These are phyloP conservation scores for Yoshiicerus persimilis DNA, from an alignment of 1,140 invertebrate genomes.

Conservation along the genomic window DNA sequence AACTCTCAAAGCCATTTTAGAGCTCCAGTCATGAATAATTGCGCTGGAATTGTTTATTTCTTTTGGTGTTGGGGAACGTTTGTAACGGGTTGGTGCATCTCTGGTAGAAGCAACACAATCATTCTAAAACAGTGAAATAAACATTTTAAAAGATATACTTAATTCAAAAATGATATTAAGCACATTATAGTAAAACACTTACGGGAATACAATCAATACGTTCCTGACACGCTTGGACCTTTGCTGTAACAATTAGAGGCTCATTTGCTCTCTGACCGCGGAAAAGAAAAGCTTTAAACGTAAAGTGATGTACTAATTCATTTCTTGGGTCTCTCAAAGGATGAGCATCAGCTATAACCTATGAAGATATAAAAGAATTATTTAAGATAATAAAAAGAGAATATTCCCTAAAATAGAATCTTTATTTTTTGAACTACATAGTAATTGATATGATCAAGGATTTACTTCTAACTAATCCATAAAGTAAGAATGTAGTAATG, in stretches of 20 bases:
- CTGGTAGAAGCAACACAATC: neutral
- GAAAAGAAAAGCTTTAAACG: conserved; percentile 48
- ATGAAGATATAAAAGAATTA: neutral
- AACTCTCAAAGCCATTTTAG: conserved; percentile 44
- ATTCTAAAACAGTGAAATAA: neutral
- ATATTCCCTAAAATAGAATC: too few species aligned
- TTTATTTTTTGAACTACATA: too few species aligned
- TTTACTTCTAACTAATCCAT: too few species aligned
- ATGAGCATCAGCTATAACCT: conserved; percentile 44
- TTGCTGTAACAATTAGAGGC: conserved; percentile 48
- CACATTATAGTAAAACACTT: neutral
- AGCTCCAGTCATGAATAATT: conserved; percentile 40
- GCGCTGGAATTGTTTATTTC: conserved; percentile 39
- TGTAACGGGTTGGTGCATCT: neutral
- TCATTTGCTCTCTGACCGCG: conserved; percentile 47
- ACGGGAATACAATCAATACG: conserved; percentile 23
- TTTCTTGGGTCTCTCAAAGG: conserved; percentile 45
- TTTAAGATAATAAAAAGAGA: too few species aligned
- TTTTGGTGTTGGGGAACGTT: conserved; percentile 25
- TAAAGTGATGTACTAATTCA: conserved; percentile 47
- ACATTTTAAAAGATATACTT: neutral
- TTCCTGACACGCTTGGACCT: conserved; percentile 49
- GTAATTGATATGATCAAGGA: too few species aligned
- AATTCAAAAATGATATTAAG: neutral
- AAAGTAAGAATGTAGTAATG: too few species aligned